A percentile compares a stretch with the other conserved stretches of the same genome.
These are phyloP conservation scores for Leptopilina boulardi DNA, from an alignment of 1,140 invertebrate species.

Conservation along the genomic window DNA sequence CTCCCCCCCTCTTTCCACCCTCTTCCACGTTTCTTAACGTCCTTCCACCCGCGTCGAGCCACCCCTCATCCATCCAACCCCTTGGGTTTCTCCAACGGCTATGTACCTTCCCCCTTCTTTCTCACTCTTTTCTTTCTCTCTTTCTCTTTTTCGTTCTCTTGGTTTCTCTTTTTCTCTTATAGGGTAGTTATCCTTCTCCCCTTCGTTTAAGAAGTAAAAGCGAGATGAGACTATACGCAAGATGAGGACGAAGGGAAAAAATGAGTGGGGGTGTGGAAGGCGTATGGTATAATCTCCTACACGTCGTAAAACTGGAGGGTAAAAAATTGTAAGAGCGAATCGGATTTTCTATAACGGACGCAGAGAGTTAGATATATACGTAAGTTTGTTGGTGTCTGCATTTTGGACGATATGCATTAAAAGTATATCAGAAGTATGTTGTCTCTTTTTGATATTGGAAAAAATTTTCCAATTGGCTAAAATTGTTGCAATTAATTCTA, in stretches of 20 bases:
- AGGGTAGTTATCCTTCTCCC: conserved; percentile 39
- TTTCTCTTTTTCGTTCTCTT: conserved; percentile 38
- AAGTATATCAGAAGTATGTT: not conserved
- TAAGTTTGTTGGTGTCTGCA: conserved; percentile 38
- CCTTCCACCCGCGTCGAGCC: conserved; percentile 49
- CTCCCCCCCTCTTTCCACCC: not conserved
- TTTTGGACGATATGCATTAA: conserved; percentile 20
- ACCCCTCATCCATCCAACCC: conserved; percentile 45
- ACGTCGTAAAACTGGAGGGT: conserved; percentile 50
- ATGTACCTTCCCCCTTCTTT: conserved; percentile 49
- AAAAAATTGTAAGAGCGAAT: conserved; percentile 49
- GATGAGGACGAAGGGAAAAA: conserved; percentile 12
- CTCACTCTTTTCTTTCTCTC: conserved; percentile 39
- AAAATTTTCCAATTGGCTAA: too few relatives aligned
- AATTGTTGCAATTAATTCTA: too few relatives aligned
- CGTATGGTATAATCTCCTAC: conserved; percentile 47
- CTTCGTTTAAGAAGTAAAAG: conserved; percentile 53
- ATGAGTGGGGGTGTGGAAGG: conserved; percentile 33
- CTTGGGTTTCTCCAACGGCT: conserved; percentile 33
- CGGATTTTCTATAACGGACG: conserved; percentile 36
- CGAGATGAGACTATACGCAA: conserved; percentile 52
- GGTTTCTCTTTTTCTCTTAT: conserved; percentile 40
- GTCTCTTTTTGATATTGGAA: too few relatives aligned
- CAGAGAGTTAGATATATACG: conserved; percentile 7
- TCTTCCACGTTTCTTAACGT: conserved; percentile 34